Percentiles rank a stretch among this genome's conserved stretches.
Evolutionary conservation across 2,113 vertebrate species (phyloP).

Genomic region (Heterocephalus glaber): DNA sequence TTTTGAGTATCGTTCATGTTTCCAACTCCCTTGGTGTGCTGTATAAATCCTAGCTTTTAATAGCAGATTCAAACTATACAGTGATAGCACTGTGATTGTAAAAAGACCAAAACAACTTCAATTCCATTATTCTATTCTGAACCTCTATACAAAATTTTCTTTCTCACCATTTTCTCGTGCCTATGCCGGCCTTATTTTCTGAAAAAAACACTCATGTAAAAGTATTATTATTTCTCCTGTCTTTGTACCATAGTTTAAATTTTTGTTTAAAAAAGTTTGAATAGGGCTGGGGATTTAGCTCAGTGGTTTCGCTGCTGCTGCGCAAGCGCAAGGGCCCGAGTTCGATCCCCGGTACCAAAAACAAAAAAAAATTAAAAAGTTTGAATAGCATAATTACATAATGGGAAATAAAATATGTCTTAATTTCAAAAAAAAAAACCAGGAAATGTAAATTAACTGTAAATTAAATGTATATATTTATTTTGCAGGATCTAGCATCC

Average conservation of each 20-base stretch:
- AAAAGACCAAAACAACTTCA: neutral
- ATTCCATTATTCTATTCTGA: neutral
- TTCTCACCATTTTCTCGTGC: neutral
- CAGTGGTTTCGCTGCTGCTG: no score
- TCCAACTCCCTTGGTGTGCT: neutral
- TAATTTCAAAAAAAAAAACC: no score
- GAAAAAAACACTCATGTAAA: neutral
- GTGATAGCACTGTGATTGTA: neutral
- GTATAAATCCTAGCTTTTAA: neutral
- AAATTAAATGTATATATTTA: neutral
- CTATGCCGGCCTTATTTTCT: neutral
- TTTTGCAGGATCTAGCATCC: neutral
- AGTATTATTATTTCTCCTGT: neutral
- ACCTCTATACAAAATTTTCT: neutral
- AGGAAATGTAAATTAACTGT: neutral
- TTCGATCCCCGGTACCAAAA: no score
- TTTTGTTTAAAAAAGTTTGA: neutral
- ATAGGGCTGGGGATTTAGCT: no score
- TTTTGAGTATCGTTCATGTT: neutral
- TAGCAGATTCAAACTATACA: neutral
- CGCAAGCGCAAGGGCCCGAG: no score
- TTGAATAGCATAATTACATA: neutral
- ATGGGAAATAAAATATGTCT: no score
- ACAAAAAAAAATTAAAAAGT: neutral
- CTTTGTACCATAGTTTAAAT: neutral